phyloP scores from a whole-genome alignment of 2,797 vertebrate species.

The Lates japonicus region DNA sequence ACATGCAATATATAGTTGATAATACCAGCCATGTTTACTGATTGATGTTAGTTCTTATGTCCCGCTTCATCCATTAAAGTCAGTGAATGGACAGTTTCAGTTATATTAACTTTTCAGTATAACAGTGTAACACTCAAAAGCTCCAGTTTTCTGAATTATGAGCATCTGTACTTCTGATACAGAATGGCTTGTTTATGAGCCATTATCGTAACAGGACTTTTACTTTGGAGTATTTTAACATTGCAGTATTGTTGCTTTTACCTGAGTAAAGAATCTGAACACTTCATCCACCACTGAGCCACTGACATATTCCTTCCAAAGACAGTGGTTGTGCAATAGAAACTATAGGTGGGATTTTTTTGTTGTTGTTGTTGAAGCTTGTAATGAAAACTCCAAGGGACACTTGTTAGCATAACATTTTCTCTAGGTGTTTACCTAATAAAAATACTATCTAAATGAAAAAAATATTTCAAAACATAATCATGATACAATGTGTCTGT shows the following conservation, averaged over 20 bases:
- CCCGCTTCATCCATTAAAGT: neutral
- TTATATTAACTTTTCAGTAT: neutral
- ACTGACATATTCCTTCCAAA: neutral
- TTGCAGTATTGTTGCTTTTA: neutral
- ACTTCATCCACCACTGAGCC: neutral
- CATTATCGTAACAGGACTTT: neutral
- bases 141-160: neutral
- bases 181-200: neutral
- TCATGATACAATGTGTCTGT: neutral
- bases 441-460: neutral
- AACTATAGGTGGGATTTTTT: too few relatives aligned
- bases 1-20: neutral
- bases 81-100: too few relatives aligned
- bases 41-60: neutral
- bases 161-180: neutral
- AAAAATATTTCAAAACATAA: neutral
- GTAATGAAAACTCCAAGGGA: neutral
- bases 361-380: too few relatives aligned
- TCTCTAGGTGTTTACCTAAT: neutral
- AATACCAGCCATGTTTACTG: neutral
- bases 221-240: neutral
- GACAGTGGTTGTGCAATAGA: neutral
- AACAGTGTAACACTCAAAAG: neutral
- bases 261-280: neutral
- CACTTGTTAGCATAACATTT: neutral